phyloP scores from a whole-genome alignment of 2,888 invertebrate species.

The Cryptosula pallasiana region DNA sequence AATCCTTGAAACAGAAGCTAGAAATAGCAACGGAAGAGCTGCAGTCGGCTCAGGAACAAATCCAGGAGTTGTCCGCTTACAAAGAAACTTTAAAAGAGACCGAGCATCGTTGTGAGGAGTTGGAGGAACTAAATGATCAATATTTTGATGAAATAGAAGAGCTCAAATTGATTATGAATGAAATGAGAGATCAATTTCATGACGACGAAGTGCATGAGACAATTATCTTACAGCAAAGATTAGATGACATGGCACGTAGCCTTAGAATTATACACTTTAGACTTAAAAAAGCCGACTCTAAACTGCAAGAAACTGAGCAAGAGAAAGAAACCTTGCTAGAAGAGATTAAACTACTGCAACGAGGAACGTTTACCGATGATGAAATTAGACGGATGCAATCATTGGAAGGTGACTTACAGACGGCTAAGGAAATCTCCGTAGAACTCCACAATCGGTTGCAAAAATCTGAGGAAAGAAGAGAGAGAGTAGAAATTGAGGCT shows the following conservation, averaged over 20 bases:
- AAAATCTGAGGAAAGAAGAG: constrained; percentile 16
- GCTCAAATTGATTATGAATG: constrained; percentile 20
- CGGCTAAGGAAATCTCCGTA: constrained; percentile 20
- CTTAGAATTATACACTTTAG: constrained; percentile 14
- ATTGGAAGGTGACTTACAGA: constrained; percentile 7
- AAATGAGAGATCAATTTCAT: constrained; percentile 22
- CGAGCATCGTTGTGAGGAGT: constrained; percentile 14
- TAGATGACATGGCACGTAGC: constrained; percentile 19
- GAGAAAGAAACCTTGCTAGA: constrained; percentile 15
- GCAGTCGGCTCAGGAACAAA: background rate
- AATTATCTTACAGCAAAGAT: constrained; percentile 21
- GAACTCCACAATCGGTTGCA: constrained; percentile 8
- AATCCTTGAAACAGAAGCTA: background rate
- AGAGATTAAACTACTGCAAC: constrained; percentile 17
- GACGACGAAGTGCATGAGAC: constrained; percentile 22
- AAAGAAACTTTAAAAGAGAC: background rate
- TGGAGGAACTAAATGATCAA: constrained; percentile 14
- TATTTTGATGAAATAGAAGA: constrained; percentile 17
- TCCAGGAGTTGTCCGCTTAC: background rate
- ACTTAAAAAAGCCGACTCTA: constrained; percentile 13
- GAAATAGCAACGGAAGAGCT: background rate
- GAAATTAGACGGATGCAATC: constrained; percentile 13
- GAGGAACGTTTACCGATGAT: constrained; percentile 16
- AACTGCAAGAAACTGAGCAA: constrained; percentile 16
- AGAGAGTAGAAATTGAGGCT: constrained; percentile 3